phyloP scores from a whole-genome alignment of 2,888 invertebrate species.

The Drosophila putrida region DNA sequence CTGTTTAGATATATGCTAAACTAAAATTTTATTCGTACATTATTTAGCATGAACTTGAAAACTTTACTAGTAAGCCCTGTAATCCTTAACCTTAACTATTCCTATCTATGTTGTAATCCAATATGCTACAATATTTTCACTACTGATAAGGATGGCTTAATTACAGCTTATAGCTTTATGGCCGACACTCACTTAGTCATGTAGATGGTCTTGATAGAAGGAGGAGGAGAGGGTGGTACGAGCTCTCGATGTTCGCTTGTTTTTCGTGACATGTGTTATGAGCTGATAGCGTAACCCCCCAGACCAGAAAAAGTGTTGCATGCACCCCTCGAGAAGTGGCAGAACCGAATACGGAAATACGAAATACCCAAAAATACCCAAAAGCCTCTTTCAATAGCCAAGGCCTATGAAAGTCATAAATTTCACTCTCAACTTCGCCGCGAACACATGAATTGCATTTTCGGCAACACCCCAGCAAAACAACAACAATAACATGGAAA shows the following conservation, averaged over 20 bases:
- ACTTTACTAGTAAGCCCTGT: neutral
- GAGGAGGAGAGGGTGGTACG: neutral
- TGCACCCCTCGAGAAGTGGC: slow-evolving; percentile 33
- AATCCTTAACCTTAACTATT: neutral
- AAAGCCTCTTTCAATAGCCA: slow-evolving; percentile 45
- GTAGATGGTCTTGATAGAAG: slow-evolving; percentile 31
- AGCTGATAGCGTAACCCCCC: slow-evolving; percentile 74
- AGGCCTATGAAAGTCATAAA: slow-evolving; percentile 68
- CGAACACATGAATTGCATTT: slow-evolving; percentile 80
- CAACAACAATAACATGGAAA: slow-evolving; percentile 63
- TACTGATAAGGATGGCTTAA: slow-evolving; percentile 62
- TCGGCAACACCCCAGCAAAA: slow-evolving; percentile 59
- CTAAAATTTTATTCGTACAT: neutral
- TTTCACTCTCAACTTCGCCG: slow-evolving; percentile 58
- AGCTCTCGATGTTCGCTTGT: slow-evolving; percentile 29
- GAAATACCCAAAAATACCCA: slow-evolving; percentile 22
- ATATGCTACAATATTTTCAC: slow-evolving; percentile 58
- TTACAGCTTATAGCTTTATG: slow-evolving; percentile 59
- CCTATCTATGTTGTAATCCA: slow-evolving; percentile 52
- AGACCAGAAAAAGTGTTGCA: slow-evolving; percentile 33
- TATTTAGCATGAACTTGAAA: neutral
- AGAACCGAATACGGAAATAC: slow-evolving; percentile 17
- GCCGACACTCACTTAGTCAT: slow-evolving; percentile 56
- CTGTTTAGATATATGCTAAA: no score
- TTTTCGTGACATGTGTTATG: slow-evolving; percentile 81